Evolutionary conservation across 2,888 invertebrate genomes (phyloP), one percentile per base, ranked within the genome.

Genomic region (Eurytoma californica): DNA sequence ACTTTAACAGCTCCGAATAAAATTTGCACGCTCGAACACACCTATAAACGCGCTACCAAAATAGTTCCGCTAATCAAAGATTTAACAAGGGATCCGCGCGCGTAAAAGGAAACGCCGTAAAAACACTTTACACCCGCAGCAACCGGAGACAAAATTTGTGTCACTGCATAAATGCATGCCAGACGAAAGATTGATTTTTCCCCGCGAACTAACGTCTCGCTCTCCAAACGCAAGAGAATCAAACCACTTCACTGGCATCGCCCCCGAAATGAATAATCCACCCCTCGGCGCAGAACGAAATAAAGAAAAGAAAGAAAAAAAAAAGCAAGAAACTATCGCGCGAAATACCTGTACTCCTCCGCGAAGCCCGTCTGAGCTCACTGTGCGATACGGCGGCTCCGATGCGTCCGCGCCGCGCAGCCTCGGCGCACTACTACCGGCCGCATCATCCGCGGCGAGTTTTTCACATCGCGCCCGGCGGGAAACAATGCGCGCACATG

Each of bases 341-440:
- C 3, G 14, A 49, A 49, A 14, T 14, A 13, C 49, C 49, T 49
- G 9, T 49, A 9, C 14, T 49, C 49, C 49, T 24, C 24, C 24
- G 24, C 2, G 24, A 24, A 24, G 1, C 24, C 1, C 24, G 24
- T 2, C 24, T 24, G 2, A 24, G 24, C 24, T 1, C 24, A 24
- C 24, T 24, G 24, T 2, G 24, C 24, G 24, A 24, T 2, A 24
- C 24, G 24, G 24, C 53, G 16, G 12, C 55, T 30, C 14, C 14
- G 75, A 76, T 76, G 75, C 68, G 75, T 53, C 24, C 75, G 68
- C 68, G 68, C 16, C 61, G 75, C 68, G 28, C 68, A 76, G 61
- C 61, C 68, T 39, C 68, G 24, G 13, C 61, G 68, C 61, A 76
- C 75, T 76, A 61, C 20, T 28, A 24, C 68, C 47, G 39, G 53